Evolutionary conservation across 2,888 invertebrate genomes (phyloP), one percentile per base, ranked within the genome.

Genomic region (Diloba caeruleocephala): DNA sequence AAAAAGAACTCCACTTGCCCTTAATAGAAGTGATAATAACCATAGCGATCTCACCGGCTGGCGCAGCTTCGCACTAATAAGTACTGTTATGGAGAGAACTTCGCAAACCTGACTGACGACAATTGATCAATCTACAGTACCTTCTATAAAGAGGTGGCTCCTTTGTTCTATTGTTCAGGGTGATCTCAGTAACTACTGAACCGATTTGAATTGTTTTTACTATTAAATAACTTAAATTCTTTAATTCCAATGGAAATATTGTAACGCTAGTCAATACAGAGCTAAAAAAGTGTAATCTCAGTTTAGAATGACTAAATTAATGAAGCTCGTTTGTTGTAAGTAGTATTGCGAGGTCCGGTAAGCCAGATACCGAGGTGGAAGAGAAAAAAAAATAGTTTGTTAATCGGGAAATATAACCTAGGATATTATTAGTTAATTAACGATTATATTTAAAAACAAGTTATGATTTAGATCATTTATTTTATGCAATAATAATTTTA

Each of bases 111-210:
- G 72, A 64, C 57, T 64, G 53, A 54, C 60, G 50, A 64, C 65
- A 60, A 70, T 68, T 60, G 70, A 70, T 71, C 56, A 60, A 71
- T 60, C 64, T 53, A 57, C 59, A 59, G 42, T 46, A 48, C 38
- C n/a, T n/a, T n/a, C 17, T 57, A 52, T 50, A 39, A 45, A 68
- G 57, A 70, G 55, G 32, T 58, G 45, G 50, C 34, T 60, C 65
- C 69, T 70, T 70, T 71, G 72, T 70, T 70, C 68, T 60, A 71
- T 70, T 70, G 70, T 70, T 64, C 48, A 39, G 31, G 31, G 45
- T 54, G 56, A 71, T 70, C 66, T 57, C 55, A 64, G 39, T 37
- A 46, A 59, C 53, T 46, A 67, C 59, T 54, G 51, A 50, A 56
- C 53, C 48, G 43, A 69, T 51, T 49, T 33, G 25, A 58, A 62